These are phyloP conservation scores for Riparia riparia DNA, from an alignment of 2,113 vertebrate species.

Conservation along the genomic window DNA sequence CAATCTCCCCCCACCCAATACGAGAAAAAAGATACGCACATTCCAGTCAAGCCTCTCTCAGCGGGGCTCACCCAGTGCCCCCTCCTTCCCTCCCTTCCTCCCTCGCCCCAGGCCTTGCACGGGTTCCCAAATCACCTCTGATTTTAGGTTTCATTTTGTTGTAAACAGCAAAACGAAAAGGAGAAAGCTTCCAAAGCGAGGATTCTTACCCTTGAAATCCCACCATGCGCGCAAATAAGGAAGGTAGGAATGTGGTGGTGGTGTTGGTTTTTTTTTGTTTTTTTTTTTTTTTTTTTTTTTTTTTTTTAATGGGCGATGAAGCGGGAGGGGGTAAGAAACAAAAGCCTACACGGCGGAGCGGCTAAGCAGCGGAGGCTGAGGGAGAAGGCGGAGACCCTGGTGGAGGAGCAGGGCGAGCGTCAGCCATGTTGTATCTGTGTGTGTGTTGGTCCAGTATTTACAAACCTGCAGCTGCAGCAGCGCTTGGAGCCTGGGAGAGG, in stretches of 20 bases:
- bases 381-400: slow-evolving; percentile 50
- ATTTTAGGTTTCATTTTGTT: slow-evolving; percentile 53
- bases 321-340: neutral
- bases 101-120: slow-evolving; percentile 25
- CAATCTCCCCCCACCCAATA: slow-evolving; percentile 23
- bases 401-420: slow-evolving; percentile 69
- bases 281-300: neutral
- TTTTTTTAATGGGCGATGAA: slow-evolving; percentile 1
- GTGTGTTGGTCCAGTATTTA: slow-evolving; percentile 57
- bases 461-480: slow-evolving; percentile 75
- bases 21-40: slow-evolving; percentile 44
- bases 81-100: neutral
- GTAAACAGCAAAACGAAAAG: slow-evolving; percentile 52
- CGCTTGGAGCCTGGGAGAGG: slow-evolving; percentile 25
- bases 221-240: slow-evolving; percentile 45
- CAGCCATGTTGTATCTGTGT: slow-evolving; percentile 83
- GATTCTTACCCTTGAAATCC: slow-evolving; percentile 67
- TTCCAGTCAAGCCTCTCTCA: slow-evolving; percentile 52
- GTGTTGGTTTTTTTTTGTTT: neutral
- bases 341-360: slow-evolving; percentile 29
- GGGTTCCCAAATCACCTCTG: slow-evolving; percentile 8
- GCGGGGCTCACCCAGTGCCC: slow-evolving; percentile 8
- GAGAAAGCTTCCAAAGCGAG: slow-evolving; percentile 56
- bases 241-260: neutral
- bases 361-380: slow-evolving; percentile 28